Base-by-base conservation (phyloP, 2,113 vertebrate genomes). In the Heterotis niloticus region DNA sequence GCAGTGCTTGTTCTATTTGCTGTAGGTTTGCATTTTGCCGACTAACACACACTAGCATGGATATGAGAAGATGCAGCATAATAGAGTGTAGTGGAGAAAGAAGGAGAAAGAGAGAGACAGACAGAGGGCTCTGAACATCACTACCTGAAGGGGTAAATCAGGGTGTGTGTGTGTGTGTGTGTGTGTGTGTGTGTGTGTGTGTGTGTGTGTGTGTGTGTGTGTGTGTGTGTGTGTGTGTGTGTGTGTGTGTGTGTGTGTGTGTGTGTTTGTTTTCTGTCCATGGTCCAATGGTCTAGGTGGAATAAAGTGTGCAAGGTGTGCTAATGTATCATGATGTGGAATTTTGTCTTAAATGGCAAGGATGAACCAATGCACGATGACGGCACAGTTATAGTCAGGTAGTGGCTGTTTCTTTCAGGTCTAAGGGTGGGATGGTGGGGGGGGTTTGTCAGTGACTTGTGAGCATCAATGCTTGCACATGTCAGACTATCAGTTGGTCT, bases 101-200 rank as follows among this genome's bases (percentile, higher is more conserved):
- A 56, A 44, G 79, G 28, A 79, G 67, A 77, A 18, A 34, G 28
- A 74, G 52, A 82, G 64, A 82, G 69, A 81, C n/a, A 51, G 24
- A 72, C 26, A 67, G 24, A 34, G 72, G 81, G 82, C 81, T 83
- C 81, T 85, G 28, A 29, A 84, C 80, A 75, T 62, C 79, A 87
- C 82, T 76, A 85, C 77, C 52, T 56, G 56, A 80, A 54, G 26
- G 83, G 68, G 77, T 84, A 77, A 67, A 79, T 10, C 17, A 28
- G 65, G 26, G 10, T 76, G 29, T 78, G 51, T 76, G 44, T 78
- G 20, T 18, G 9, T 29, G 20, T 71, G 12, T 5, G 24, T 56
- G 54, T 23, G 24, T 44, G 52, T 24, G 26, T 67, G 74, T 80
- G 17, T 54, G 75, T 76, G 54, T 77, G 51, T 76, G 34, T 78